phyloP scores from a whole-genome alignment of 2,888 invertebrate genomes.

The Ferrisia virgata region DNA sequence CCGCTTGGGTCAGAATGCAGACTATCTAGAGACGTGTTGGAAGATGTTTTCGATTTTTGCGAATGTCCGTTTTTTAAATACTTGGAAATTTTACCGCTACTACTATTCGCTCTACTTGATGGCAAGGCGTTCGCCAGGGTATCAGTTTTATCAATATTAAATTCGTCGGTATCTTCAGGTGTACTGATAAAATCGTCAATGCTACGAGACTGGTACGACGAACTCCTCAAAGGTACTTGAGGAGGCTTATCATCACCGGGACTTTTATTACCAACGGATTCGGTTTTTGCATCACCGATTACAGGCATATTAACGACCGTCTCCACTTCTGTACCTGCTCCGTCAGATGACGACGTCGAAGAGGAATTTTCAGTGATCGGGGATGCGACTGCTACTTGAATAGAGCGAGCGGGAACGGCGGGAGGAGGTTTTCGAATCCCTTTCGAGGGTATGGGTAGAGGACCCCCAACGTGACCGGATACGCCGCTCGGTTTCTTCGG shows the following conservation, averaged over 20 bases:
- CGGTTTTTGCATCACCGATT: not conserved
- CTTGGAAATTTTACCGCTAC: not conserved
- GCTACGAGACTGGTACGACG: not conserved
- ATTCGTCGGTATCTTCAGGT: not conserved
- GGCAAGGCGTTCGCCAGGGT: not conserved
- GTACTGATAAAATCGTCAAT: not conserved
- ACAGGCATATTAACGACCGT: constrained; percentile 42
- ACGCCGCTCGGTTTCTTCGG: constrained; percentile 51
- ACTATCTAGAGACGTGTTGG: not conserved
- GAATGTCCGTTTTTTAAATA: not conserved
- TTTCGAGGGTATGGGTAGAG: constrained; percentile 48
- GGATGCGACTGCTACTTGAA: constrained; percentile 51
- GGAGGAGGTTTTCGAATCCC: constrained; percentile 49
- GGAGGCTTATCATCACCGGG: not conserved
- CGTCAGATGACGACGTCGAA: constrained; percentile 45
- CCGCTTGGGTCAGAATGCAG: not conserved
- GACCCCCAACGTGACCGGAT: constrained; percentile 48
- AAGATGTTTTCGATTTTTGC: not conserved
- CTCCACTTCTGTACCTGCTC: constrained; percentile 43
- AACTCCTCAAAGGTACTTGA: constrained; percentile 19
- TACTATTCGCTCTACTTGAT: not conserved
- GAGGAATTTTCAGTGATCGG: constrained; percentile 50
- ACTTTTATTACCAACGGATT: not conserved
- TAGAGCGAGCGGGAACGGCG: constrained; percentile 49
- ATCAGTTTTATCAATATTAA: not conserved